Percentiles rank a stretch among this genome's conserved stretches.
Conservation (phyloP, 2,113 vertebrate species). For the Oenanthe oenanthe region DNA sequence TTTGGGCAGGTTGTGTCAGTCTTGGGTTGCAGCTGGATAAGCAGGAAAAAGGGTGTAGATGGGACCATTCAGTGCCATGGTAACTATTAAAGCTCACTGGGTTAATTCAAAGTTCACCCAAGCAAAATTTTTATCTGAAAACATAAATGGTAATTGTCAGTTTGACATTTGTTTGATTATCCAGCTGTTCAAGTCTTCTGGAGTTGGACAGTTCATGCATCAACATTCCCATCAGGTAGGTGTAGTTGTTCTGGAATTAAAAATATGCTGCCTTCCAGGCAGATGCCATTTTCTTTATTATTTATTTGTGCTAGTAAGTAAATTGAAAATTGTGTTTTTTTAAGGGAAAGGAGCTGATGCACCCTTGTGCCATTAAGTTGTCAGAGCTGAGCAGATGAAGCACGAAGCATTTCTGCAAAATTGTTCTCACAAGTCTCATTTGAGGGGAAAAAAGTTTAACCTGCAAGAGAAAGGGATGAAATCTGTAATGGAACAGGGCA, state of each 20-base stretch:
- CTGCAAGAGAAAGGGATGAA: not conserved
- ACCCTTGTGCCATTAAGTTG: conserved; percentile 20
- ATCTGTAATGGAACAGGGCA: not conserved
- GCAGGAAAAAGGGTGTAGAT: not conserved
- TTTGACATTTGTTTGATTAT: not conserved
- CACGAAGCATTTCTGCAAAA: not conserved
- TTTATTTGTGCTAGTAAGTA: conserved; percentile 32
- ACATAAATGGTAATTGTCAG: not conserved
- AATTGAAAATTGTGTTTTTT: not conserved
- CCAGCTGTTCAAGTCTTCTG: not conserved
- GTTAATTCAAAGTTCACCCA: not conserved
- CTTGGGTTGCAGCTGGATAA: not conserved
- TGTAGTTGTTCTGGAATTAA: conserved; percentile 2
- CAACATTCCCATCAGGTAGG: not conserved
- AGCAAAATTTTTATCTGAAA: not conserved
- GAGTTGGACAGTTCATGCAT: not conserved
- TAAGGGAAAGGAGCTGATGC: not conserved
- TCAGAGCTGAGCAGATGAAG: conserved; percentile 18
- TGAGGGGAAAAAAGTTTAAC: not conserved
- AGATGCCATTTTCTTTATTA: not conserved
- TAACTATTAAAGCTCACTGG: not conserved
- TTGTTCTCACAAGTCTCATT: not conserved
- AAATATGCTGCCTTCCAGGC: not conserved
- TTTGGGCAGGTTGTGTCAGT: not conserved
- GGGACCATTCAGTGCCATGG: not conserved